These are phyloP conservation scores for Sapajus apella DNA, from an alignment of 2,113 vertebrate species.

Conservation along the genomic window DNA sequence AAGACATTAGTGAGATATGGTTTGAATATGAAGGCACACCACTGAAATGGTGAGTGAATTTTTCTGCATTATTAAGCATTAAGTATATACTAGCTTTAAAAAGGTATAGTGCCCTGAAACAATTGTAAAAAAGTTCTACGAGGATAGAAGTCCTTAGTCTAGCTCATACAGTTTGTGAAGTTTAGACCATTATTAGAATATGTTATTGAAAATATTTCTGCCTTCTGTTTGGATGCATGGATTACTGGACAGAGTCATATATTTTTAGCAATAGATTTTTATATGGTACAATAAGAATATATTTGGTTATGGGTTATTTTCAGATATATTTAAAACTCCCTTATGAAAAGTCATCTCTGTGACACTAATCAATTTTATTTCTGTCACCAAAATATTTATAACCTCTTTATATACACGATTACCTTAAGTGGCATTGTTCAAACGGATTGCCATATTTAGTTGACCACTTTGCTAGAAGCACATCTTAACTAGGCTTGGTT, in stretches of 20 bases:
- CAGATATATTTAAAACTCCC: not conserved
- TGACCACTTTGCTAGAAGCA: not conserved
- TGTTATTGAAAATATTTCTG: constrained; percentile 33
- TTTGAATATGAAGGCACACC: constrained; percentile 98
- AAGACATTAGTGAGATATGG: constrained; percentile 98
- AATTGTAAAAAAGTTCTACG: not conserved
- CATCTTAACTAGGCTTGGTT: constrained; percentile 2
- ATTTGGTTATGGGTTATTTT: not conserved
- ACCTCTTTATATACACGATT: not conserved
- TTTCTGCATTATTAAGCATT: constrained; percentile 56
- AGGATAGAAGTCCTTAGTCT: constrained; percentile 19
- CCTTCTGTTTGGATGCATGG: constrained; percentile 37
- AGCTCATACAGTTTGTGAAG: not conserved
- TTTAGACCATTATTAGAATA: constrained; percentile 38
- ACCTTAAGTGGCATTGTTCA: not conserved
- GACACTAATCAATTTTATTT: not conserved
- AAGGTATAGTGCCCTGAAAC: not conserved
- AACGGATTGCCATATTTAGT: not conserved
- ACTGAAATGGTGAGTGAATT: constrained; percentile 94
- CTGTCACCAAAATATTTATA: not conserved
- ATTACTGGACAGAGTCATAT: constrained; percentile 11
- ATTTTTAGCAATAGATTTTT: constrained; percentile 47
- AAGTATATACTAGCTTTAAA: constrained; percentile 7
- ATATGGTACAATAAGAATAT: not conserved
- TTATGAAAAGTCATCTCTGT: constrained; percentile 1